Evolutionary conservation across 2,888 invertebrate species (phyloP), one percentile per base, ranked within the genome.

Genomic region (Cremastinae sp.): DNA sequence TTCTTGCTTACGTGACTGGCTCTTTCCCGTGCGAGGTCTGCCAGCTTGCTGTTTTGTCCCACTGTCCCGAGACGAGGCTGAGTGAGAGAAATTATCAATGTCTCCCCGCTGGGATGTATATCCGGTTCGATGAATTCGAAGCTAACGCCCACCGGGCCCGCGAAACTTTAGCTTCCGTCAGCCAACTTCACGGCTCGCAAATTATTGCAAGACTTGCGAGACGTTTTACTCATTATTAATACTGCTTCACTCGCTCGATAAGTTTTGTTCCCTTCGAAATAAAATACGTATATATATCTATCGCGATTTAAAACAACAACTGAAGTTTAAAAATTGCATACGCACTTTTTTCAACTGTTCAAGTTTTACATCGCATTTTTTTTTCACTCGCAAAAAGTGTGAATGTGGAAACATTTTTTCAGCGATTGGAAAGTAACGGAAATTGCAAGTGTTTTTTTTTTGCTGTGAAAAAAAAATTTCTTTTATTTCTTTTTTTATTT

Each of bases 21-120:
- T 65, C 28, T 41, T 28, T 38, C 8, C n/a, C 12, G 9, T 53
- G 22, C 41, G 28, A 28, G 38, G 45, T 16, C 9, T 41, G 22
- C 47, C 20, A 47, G 56, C 22, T 64, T 49, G 49, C 49, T 54
- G 34, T 64, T 47, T 72, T 56, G 36, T 68, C 36, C 9, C 10
- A 7, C 2, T 14, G 18, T 41, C 9, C n/a, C 34, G 41, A 38
- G 49, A 41, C 20, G 38, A 51, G 22, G 7, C 20, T 12, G 18
- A 47, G 45, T 34, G 45, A 34, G 43, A 61, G 59, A 47, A 10
- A 34, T 54, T 20, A 14, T 47, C 45, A 54, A 62, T 54, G 54
- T 14, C n/a, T 69, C 14, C 51, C 38, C 41, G 64, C 51, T 38
- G 38, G 28, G n/a, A 47, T 36, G 12, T 71, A 1, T 59, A 45